Percentiles rank a stretch among this genome's conserved stretches.
Evolutionary conservation across 2,888 invertebrate species (phyloP).

Genomic region (Apamea epomidion): DNA sequence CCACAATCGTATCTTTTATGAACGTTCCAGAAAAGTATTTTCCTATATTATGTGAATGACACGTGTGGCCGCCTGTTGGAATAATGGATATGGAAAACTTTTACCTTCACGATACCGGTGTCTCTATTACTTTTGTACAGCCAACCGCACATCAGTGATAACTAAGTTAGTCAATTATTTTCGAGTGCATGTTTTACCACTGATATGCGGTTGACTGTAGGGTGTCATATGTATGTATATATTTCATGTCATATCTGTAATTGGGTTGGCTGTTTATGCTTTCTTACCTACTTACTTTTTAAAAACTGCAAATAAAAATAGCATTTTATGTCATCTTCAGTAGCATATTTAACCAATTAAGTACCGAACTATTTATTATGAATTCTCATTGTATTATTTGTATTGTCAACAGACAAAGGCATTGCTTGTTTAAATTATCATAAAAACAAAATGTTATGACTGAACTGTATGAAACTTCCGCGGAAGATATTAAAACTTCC

Average conservation of each 20-base stretch:
- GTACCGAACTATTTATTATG: neutral
- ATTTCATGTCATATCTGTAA: neutral
- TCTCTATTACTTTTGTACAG: slow-evolving; percentile 8
- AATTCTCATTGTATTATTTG: slow-evolving; percentile 12
- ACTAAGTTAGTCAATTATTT: neutral
- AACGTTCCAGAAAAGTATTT: slow-evolving; percentile 26
- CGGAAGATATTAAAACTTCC: slow-evolving; percentile 23
- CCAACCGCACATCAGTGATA: neutral
- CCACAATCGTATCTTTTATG: slow-evolving; percentile 29
- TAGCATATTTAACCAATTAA: neutral
- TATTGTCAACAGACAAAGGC: slow-evolving; percentile 28
- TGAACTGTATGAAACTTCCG: slow-evolving; percentile 16
- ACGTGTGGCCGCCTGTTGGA: slow-evolving; percentile 19
- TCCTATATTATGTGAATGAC: slow-evolving; percentile 6
- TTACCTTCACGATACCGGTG: neutral
- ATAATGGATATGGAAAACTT: neutral
- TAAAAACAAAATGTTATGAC: slow-evolving; percentile 24
- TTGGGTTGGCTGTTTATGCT: neutral
- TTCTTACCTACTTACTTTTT: neutral
- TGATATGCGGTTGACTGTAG: neutral
- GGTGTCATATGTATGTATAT: neutral
- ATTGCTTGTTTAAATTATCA: slow-evolving; percentile 26
- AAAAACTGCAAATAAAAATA: neutral
- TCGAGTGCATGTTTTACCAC: neutral
- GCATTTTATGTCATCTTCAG: slow-evolving; percentile 1